Base-by-base conservation (phyloP, 2,888 invertebrate genomes). In the Salpingus planirostris region DNA sequence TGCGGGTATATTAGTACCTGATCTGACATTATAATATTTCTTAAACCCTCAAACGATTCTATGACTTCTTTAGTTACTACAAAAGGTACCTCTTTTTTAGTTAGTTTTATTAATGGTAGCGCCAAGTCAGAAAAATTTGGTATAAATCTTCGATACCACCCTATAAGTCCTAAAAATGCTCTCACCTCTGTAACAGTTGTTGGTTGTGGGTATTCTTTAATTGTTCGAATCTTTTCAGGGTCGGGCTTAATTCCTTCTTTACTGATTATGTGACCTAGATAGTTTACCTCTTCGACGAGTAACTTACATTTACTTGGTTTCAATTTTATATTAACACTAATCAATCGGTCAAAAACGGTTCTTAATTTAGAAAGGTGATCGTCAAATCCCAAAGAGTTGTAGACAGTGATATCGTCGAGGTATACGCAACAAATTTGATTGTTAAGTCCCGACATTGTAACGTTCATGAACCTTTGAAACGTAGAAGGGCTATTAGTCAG, bases 391-490 rank as follows among this genome's bases (percentile, higher is more conserved):
- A 3, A n/a, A 2, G 11, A 12, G 15, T 27, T 41, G 24, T 10
- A 29, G 2, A 44, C 37, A 23, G 4, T 23, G 11, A 23, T 23
- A 11, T 23, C 23, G 10, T 23, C 23, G 4, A 23, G 11, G 10
- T 52, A 50, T 1, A 48, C 42, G 2, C 45, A 33, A 21, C 46
- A 43, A 11, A 35, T 36, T 21, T 42, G 31, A 4, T 35, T 37
- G 12, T 38, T 36, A 7, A 52, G 22, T 1, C 38, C 47, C 11
- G 33, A n/a, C 4, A 54, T 29, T 2, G 49, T 37, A 23, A 27
- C 15, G 21, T 47, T 40, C 48, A 50, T 54, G 1, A 44, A 13
- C 4, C 46, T 15, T 33, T 49, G 47, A 32, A 53, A 50, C 0
- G 46, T 52, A 3, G 34, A 27, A 1, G 48, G 49, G 2, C 45